Conservation (phyloP, 2,888 invertebrate species). For the Metacarcinus magister region DNA sequence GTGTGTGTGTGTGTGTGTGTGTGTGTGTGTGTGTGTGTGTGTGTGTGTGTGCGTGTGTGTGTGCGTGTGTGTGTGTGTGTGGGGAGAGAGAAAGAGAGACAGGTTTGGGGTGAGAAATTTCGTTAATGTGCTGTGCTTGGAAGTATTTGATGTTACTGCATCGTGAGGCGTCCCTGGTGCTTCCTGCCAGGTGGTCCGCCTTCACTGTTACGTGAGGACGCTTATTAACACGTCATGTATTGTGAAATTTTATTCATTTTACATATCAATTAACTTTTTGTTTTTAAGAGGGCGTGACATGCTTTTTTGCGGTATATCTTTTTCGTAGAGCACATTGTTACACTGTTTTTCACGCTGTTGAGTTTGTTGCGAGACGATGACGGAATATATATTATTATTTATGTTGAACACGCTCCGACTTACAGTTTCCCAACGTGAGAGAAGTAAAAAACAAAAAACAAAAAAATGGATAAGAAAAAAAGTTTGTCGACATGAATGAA, state of each 20-base stretch:
- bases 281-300: not conserved
- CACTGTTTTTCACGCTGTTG: not conserved
- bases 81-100: not conserved
- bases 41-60: not conserved
- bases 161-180: not conserved
- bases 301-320: not conserved
- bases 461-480: not conserved
- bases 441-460: not conserved
- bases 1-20: not conserved
- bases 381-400: not conserved
- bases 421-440: not conserved
- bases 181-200: not conserved
- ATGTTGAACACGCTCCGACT: not conserved
- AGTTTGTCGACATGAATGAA: not conserved
- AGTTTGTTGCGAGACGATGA: not conserved
- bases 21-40: not conserved
- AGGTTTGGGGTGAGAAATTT: not conserved
- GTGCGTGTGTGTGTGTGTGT: not conserved
- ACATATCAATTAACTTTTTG: not conserved
- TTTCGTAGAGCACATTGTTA: not conserved
- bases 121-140: not conserved
- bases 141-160: not conserved
- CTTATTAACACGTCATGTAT: not conserved
- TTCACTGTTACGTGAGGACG: not conserved
- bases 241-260: not conserved